Evolutionary conservation across 2,888 invertebrate genomes (phyloP).

Genomic region (Chymomyza caudatula): DNA sequence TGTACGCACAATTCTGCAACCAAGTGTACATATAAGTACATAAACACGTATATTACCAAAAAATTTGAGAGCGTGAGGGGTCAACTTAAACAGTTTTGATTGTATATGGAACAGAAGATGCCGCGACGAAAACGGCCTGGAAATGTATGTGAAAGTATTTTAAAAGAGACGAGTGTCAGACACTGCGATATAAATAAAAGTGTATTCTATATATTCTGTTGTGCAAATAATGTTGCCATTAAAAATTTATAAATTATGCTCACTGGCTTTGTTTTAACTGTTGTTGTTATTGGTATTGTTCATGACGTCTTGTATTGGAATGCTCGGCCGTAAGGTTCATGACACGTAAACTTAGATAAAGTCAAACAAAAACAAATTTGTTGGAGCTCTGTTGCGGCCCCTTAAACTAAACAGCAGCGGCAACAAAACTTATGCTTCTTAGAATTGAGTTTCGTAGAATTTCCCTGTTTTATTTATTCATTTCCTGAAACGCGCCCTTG

Average conservation of each 20-base stretch:
- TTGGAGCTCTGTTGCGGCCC: not conserved
- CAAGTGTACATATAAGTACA: too few species aligned
- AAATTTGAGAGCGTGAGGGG: too few species aligned
- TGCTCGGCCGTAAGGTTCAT: not conserved
- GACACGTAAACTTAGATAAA: conserved; percentile 55
- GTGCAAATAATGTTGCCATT: conserved; percentile 58
- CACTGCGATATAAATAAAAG: conserved; percentile 30
- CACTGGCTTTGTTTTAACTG: not conserved
- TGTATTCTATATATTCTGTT: conserved; percentile 16
- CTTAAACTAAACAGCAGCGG: conserved; percentile 29
- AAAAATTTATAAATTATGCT: conserved; percentile 61
- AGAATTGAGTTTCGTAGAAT: not conserved
- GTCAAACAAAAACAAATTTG: conserved; percentile 50
- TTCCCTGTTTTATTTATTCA: conserved; percentile 68
- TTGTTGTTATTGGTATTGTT: not conserved
- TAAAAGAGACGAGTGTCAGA: conserved; percentile 21
- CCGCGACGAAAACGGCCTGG: not conserved
- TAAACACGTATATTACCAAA: too few species aligned
- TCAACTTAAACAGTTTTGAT: too few species aligned
- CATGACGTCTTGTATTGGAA: not conserved
- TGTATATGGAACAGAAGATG: conserved; percentile 20
- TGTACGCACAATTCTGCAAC: too few species aligned
- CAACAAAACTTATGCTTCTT: conserved; percentile 23
- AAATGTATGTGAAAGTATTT: conserved; percentile 34
- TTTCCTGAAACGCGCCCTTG: conserved; percentile 68